Percentiles rank a stretch among this genome's conserved stretches.
Conservation (phyloP, 2,888 invertebrate genomes). For the Cinara cedri region DNA sequence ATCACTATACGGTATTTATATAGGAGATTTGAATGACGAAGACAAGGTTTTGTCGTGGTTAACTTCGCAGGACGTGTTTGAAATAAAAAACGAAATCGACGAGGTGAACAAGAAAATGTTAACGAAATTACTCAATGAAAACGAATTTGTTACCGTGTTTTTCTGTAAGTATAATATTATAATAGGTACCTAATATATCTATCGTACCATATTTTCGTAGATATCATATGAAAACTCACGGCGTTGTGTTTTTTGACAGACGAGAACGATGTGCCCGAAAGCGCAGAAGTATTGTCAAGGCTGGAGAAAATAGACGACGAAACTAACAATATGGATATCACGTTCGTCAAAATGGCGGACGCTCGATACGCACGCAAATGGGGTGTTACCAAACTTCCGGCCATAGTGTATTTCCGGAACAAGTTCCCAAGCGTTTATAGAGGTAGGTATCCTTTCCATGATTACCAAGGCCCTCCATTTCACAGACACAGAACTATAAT, state of each 20-base stretch:
- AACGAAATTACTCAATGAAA: slow-evolving; percentile 91
- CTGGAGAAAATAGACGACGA: slow-evolving; percentile 94
- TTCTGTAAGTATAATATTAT: slow-evolving; percentile 82
- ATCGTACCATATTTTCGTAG: too few relatives aligned
- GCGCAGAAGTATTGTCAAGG: slow-evolving; percentile 81
- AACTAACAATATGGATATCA: slow-evolving; percentile 90
- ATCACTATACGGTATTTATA: background rate
- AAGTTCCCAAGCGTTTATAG: slow-evolving; percentile 91
- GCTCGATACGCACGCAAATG: slow-evolving; percentile 89
- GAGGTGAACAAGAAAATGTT: slow-evolving; percentile 96
- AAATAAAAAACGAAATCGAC: slow-evolving; percentile 94
- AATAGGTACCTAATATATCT: too few relatives aligned
- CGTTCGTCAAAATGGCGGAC: slow-evolving; percentile 93
- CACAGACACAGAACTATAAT: too few relatives aligned
- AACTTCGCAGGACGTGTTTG: slow-evolving; percentile 92
- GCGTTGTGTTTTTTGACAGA: slow-evolving; percentile 66
- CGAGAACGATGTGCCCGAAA: slow-evolving; percentile 79
- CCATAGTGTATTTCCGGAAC: slow-evolving; percentile 88
- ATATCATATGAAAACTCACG: too few relatives aligned
- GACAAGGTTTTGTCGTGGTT: slow-evolving; percentile 86
- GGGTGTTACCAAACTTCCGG: slow-evolving; percentile 89
- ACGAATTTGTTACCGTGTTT: slow-evolving; percentile 92
- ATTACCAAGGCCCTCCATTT: too few relatives aligned
- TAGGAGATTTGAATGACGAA: slow-evolving; percentile 81
- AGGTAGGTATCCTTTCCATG: slow-evolving; percentile 66